A percentile compares a stretch with the other conserved stretches of the same genome.
These are phyloP conservation scores for Anableps anableps DNA, from an alignment of 2,797 vertebrate genomes.

Conservation along the genomic window DNA sequence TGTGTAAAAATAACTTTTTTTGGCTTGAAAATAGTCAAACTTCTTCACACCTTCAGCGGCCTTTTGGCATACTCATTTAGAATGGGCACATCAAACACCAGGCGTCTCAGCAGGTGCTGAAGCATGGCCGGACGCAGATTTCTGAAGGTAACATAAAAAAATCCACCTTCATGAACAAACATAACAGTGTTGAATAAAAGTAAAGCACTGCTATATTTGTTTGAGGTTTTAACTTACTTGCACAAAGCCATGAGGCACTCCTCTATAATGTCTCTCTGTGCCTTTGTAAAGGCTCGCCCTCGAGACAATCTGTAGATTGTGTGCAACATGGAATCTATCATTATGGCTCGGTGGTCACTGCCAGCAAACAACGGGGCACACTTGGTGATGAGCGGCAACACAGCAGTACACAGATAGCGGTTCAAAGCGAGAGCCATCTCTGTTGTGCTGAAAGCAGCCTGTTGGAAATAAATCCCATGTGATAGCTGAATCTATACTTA, in stretches of 20 bases:
- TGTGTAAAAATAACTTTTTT: not conserved
- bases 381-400: conserved; percentile 95
- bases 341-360: conserved; percentile 93
- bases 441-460: conserved; percentile 93
- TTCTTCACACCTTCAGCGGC: conserved; percentile 87
- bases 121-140: conserved; percentile 93
- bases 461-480: conserved; percentile 14
- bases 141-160: conserved; percentile 67
- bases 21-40: not conserved
- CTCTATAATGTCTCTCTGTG: conserved; percentile 94
- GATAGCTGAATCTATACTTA: conserved; percentile 3
- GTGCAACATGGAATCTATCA: conserved; percentile 99
- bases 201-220: not conserved
- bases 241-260: conserved; percentile 95
- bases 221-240: conserved; percentile 77
- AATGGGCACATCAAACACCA: conserved; percentile 98
- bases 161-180: not conserved
- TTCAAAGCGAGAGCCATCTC: conserved; percentile 97
- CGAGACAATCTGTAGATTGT: conserved; percentile 94
- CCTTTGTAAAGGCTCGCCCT: conserved; percentile 94
- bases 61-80: conserved; percentile 96
- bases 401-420: conserved; percentile 91
- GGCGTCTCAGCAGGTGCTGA: conserved; percentile 90
- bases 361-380: conserved; percentile 93
- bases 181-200: not conserved